A percentile compares a stretch with the other conserved stretches of the same genome.
These are phyloP conservation scores for Equus quagga DNA, from an alignment of 2,113 vertebrate genomes.

Conservation along the genomic window DNA sequence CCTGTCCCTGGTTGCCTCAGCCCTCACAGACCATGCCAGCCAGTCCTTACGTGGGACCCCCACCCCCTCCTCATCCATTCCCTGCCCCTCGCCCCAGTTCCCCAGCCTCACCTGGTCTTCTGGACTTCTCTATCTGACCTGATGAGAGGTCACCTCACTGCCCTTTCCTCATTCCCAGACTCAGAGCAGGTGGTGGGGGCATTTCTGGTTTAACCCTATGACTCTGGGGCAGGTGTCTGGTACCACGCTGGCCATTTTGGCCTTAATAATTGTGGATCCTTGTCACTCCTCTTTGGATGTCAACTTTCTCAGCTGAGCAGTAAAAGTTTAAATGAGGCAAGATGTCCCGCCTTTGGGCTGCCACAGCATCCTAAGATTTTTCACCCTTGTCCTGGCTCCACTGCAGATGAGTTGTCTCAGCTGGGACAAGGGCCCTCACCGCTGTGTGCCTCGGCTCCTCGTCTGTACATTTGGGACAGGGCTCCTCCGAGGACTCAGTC, in stretches of 20 bases:
- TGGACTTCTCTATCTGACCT: background rate
- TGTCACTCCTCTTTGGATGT: background rate
- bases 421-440: background rate
- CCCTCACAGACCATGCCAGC: background rate
- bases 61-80: accelerated
- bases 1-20: background rate
- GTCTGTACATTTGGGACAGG: background rate
- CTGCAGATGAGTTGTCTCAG: background rate
- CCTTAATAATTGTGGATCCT: background rate
- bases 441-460: background rate
- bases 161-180: background rate
- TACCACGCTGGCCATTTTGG: background rate
- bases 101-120: background rate
- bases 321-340: background rate
- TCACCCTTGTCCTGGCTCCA: background rate
- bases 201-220: background rate
- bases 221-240: background rate
- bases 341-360: background rate
- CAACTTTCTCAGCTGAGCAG: background rate
- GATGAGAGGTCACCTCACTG: background rate
- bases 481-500: background rate
- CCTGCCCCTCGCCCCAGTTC: background rate
- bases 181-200: background rate
- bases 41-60: background rate
- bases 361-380: background rate